Percentiles rank a stretch among this genome's conserved stretches.
Evolutionary conservation across 2,797 vertebrate genomes (phyloP).

Genomic region (Myotis findleyi): DNA sequence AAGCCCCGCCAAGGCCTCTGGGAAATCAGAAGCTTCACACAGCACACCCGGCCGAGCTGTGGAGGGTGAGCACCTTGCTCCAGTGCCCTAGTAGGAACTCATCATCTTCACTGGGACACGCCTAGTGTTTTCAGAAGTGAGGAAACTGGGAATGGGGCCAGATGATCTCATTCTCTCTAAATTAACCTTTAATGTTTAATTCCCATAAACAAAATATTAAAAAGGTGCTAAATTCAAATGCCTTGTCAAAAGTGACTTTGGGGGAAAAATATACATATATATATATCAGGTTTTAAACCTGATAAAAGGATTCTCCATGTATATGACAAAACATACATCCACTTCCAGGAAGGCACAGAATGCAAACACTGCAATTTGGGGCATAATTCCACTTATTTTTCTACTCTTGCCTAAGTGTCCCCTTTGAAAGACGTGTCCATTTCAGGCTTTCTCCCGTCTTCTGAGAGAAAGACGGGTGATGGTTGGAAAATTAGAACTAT

Average conservation of each 20-base stretch:
- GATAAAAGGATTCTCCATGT: not conserved
- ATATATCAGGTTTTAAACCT: not conserved
- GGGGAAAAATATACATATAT: not conserved
- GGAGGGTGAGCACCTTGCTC: not conserved
- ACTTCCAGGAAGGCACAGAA: not conserved
- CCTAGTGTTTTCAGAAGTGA: conserved; percentile 22
- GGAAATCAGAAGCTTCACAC: not conserved
- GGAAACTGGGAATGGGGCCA: conserved; percentile 38
- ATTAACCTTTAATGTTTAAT: conserved; percentile 50
- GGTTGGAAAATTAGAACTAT: not conserved
- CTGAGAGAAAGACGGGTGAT: not conserved
- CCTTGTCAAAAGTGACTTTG: conserved; percentile 14
- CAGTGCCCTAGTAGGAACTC: not conserved
- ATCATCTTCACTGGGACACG: not conserved
- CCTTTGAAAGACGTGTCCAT: not conserved
- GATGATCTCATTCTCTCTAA: conserved; percentile 1
- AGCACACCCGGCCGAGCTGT: not conserved
- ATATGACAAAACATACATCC: not conserved
- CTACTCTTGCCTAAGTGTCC: not conserved
- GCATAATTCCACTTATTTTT: not conserved
- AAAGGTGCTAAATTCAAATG: conserved; percentile 15
- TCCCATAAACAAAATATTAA: conserved; percentile 53
- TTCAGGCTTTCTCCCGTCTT: not conserved
- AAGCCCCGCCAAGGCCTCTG: no score
- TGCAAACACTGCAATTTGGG: rapidly evolving